Evolutionary conservation across 2,888 invertebrate species (phyloP).

Genomic region (Amphipyra berbera): DNA sequence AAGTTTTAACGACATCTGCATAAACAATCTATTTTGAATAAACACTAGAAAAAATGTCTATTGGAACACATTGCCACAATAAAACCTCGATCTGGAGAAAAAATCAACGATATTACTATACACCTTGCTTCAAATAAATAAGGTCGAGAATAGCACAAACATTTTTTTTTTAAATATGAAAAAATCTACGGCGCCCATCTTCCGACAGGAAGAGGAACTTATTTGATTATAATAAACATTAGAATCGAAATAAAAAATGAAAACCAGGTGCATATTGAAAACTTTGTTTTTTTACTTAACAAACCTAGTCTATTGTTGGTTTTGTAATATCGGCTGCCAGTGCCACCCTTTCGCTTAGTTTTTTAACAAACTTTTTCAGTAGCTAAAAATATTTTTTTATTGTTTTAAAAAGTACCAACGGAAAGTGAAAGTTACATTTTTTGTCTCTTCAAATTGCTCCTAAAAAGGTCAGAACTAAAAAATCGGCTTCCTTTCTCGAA

Average conservation of each 20-base stretch:
- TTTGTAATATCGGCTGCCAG: conserved; percentile 74
- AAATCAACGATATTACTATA: conserved; percentile 16
- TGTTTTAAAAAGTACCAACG: conserved; percentile 64
- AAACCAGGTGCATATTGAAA: conserved; percentile 83
- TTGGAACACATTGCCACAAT: conserved; percentile 83
- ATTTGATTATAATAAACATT: conserved; percentile 89
- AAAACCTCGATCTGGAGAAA: conserved; percentile 65
- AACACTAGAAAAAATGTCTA: conserved; percentile 73
- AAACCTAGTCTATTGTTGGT: conserved; percentile 75
- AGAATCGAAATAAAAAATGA: conserved; percentile 76
- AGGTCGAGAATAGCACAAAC: conserved; percentile 51
- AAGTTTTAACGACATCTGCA: conserved; percentile 77
- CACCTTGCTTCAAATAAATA: conserved; percentile 58
- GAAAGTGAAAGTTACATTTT: conserved; percentile 80
- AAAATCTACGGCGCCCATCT: conserved; percentile 84
- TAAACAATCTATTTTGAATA: conserved; percentile 78
- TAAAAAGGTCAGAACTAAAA: conserved; percentile 26
- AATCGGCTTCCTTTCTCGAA: conserved; percentile 52
- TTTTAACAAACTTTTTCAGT: conserved; percentile 69
- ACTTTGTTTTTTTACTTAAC: conserved; percentile 76
- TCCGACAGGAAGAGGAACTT: conserved; percentile 88
- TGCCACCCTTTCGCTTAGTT: conserved; percentile 74
- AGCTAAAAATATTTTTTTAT: conserved; percentile 66
- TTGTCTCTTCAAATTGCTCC: conserved; percentile 52
- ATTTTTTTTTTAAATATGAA: conserved; percentile 64